These are phyloP conservation scores for Micromussa lordhowensis DNA, from an alignment of 92 coral and sea anemone species.

Conservation along the genomic window DNA sequence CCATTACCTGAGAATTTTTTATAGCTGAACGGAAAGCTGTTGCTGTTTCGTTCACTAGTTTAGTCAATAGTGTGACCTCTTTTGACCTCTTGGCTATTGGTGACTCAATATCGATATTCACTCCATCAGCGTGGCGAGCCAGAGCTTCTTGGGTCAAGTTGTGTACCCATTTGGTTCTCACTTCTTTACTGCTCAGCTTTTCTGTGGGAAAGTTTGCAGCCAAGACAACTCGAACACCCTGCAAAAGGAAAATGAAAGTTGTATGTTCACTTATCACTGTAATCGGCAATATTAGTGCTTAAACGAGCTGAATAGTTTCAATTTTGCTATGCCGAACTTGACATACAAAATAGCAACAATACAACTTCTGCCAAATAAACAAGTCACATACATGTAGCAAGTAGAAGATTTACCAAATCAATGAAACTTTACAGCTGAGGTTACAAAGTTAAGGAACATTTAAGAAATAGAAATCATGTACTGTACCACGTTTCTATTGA, in stretches of 20 bases:
- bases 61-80: slow-evolving; percentile 78
- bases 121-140: slow-evolving; percentile 90
- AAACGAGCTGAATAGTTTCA: neutral
- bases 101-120: slow-evolving; percentile 93
- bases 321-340: no score
- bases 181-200: slow-evolving; percentile 71
- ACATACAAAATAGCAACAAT: no score
- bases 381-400: no score
- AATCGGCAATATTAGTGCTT: neutral
- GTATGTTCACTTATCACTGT: neutral
- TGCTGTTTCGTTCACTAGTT: slow-evolving; percentile 77
- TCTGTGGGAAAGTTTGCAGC: slow-evolving; percentile 77
- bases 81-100: slow-evolving; percentile 83
- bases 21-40: slow-evolving; percentile 78
- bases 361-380: no score
- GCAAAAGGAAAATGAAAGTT: neutral
- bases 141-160: slow-evolving; percentile 82
- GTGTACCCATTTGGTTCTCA: slow-evolving; percentile 84
- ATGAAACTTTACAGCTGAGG: no score
- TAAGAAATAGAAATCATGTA: no score
- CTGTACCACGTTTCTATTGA: no score
- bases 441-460: no score
- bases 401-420: no score
- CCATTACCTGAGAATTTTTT: slow-evolving; percentile 85
- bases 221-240: slow-evolving; percentile 97